Evolutionary conservation across 2,797 vertebrate genomes (phyloP).

Genomic region (Lates japonicus): DNA sequence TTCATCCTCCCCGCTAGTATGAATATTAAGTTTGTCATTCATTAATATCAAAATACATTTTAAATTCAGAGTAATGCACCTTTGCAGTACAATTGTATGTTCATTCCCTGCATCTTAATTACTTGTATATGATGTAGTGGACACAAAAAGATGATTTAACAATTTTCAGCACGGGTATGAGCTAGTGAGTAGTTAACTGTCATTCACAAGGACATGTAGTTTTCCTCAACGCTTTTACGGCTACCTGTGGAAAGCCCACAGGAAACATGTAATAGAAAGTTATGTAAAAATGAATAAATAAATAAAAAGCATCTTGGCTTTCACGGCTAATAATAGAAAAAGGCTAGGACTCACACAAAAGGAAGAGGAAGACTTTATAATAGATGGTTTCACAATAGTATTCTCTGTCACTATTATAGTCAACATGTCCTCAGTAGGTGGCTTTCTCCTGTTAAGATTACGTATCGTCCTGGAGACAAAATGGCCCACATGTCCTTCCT

Average conservation of each 20-base stretch:
- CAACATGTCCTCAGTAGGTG: slow-evolving; percentile 53
- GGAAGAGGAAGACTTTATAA: not conserved
- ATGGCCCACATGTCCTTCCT: slow-evolving; percentile 57
- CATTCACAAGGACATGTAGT: not conserved
- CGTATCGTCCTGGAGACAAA: slow-evolving; percentile 36
- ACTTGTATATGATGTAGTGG: not conserved
- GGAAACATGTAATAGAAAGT: not conserved
- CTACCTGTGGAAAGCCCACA: not conserved
- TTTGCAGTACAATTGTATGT: not conserved
- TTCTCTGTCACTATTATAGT: slow-evolving; percentile 26
- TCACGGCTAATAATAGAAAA: slow-evolving; percentile 2
- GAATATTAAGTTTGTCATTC: slow-evolving; percentile 55
- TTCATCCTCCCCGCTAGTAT: not conserved
- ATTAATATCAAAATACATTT: slow-evolving; percentile 37
- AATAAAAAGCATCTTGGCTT: not conserved
- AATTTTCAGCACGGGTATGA: not conserved
- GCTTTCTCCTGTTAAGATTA: slow-evolving; percentile 38
- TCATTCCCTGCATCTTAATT: not conserved
- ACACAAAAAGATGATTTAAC: too few species aligned
- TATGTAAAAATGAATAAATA: not conserved
- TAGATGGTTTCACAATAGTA: slow-evolving; percentile 23
- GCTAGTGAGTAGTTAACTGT: not conserved
- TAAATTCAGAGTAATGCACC: slow-evolving; percentile 9
- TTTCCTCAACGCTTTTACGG: not conserved
- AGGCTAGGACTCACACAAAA: slow-evolving; percentile 3